Conservation (phyloP, 37 sponge, comb jelly and placozoan species). For the Hexactinellida sp. region DNA sequence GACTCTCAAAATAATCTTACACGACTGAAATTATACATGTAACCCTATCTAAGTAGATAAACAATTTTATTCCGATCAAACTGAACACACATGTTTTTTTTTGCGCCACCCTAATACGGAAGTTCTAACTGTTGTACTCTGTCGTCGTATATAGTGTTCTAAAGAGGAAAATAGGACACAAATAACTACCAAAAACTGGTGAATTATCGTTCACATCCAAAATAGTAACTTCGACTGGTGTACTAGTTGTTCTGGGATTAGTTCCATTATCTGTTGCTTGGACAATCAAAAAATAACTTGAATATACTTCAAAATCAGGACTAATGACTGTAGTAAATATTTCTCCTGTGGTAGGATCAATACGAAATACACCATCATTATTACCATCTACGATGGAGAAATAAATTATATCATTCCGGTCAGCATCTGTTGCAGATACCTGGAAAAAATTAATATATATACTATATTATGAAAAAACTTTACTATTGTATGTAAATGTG, state of each 20-base stretch:
- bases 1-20: too few species aligned
- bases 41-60: too few species aligned
- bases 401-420: background rate
- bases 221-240: background rate
- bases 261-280: background rate
- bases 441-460: background rate
- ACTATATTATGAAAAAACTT: too few species aligned
- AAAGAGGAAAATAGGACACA: too few species aligned
- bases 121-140: too few species aligned
- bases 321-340: background rate
- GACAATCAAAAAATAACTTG: background rate
- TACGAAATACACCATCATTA: background rate
- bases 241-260: background rate
- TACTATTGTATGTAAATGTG: too few species aligned
- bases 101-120: too few species aligned
- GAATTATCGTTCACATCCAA: slow-evolving; percentile 21
- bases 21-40: too few species aligned
- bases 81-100: too few species aligned
- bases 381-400: background rate
- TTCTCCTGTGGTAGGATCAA: background rate
- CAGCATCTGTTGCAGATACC: background rate
- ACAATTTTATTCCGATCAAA: too few species aligned
- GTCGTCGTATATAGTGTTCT: too few species aligned
- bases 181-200: slow-evolving; percentile 13
- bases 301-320: background rate